Evolutionary conservation across 2,888 invertebrate genomes (phyloP).

Genomic region (Ectemnius continuus): DNA sequence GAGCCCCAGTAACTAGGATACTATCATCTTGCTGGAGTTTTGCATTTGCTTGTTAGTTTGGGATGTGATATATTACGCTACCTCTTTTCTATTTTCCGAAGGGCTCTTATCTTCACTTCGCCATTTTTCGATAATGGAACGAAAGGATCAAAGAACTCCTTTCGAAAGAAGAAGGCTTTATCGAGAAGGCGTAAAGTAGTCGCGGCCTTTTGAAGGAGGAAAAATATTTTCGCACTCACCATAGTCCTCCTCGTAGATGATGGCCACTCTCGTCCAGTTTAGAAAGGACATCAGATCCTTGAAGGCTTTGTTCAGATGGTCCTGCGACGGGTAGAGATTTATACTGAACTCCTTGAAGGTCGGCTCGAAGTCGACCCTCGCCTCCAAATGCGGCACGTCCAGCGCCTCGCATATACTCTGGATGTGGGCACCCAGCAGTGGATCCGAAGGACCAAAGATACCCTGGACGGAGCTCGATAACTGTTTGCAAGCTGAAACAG

Average conservation of each 20-base stretch:
- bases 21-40: too few relatives aligned
- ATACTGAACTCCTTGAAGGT: slow-evolving; percentile 87
- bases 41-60: too few relatives aligned
- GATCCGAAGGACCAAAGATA: slow-evolving; percentile 92
- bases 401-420: slow-evolving; percentile 93
- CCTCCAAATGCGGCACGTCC: slow-evolving; percentile 94
- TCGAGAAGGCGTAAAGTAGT: too few relatives aligned
- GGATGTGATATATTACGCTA: too few relatives aligned
- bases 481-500: slow-evolving; percentile 88
- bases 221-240: slow-evolving; percentile 80
- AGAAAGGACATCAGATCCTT: slow-evolving; percentile 91
- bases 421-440: slow-evolving; percentile 89
- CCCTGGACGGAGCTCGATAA: slow-evolving; percentile 92
- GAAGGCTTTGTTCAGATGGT: slow-evolving; percentile 89
- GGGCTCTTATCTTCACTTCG: too few relatives aligned
- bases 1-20: too few relatives aligned
- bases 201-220: neutral
- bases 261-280: slow-evolving; percentile 95
- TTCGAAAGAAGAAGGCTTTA: too few relatives aligned
- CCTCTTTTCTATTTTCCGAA: too few relatives aligned
- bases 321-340: slow-evolving; percentile 92
- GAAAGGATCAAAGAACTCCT: too few relatives aligned
- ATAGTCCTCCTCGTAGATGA: slow-evolving; percentile 95
- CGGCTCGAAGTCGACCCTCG: slow-evolving; percentile 84
- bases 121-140: too few relatives aligned